phyloP scores from a whole-genome alignment of 1,140 invertebrate genomes.

The Apolygus lucorum region DNA sequence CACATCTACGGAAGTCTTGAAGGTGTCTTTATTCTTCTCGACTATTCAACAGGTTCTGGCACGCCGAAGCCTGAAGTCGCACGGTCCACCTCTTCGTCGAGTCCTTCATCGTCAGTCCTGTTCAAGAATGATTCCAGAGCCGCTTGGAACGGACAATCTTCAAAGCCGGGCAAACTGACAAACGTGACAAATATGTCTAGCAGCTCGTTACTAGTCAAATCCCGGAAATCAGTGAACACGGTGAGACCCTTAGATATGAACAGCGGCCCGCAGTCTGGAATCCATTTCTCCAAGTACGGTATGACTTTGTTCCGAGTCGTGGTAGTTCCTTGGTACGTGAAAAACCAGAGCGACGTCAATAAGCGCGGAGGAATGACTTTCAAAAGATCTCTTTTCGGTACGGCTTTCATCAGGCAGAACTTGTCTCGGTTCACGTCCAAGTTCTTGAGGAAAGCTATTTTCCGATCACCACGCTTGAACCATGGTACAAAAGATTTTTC shows the following conservation, averaged over 20 bases:
- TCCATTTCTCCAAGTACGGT: constrained; percentile 38
- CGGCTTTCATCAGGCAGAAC: constrained; percentile 18
- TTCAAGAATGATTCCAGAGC: constrained; percentile 37
- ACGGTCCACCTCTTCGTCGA: too few species aligned
- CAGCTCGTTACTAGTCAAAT: constrained; percentile 38
- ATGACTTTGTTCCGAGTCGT: neutral
- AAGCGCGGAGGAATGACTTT: neutral
- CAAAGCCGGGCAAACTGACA: constrained; percentile 41
- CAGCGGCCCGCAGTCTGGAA: constrained; percentile 42
- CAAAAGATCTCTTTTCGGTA: constrained; percentile 22
- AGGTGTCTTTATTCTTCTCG: too few species aligned
- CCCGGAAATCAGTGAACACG: constrained; percentile 42
- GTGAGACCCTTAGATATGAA: constrained; percentile 40
- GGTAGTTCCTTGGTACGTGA: constrained; percentile 10
- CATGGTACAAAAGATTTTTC: constrained; percentile 24
- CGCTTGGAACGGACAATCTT: constrained; percentile 33
- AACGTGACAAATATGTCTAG: constrained; percentile 40
- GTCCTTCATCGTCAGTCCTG: too few species aligned
- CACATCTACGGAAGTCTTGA: too few species aligned
- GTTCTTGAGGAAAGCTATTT: neutral
- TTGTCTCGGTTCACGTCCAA: constrained; percentile 3
- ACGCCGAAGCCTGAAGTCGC: too few species aligned
- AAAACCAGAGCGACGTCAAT: constrained; percentile 25
- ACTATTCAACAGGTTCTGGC: too few species aligned
- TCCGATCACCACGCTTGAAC: neutral